Evolutionary conservation across 1,140 invertebrate genomes (phyloP).

Genomic region (Zaprionus davidi): DNA sequence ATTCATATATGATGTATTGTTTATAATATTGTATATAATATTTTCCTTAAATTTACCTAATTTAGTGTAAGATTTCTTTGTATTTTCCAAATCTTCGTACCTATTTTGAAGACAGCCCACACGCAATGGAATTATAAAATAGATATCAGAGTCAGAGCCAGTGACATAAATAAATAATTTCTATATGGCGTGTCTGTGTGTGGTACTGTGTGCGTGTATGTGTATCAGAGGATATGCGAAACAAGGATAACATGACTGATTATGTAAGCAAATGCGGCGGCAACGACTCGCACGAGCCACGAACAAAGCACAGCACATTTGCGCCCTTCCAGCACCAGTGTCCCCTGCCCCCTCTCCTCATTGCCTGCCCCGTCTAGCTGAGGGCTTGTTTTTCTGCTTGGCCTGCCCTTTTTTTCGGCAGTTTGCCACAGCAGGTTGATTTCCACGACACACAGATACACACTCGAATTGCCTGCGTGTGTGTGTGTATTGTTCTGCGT

Average conservation of each 20-base stretch:
- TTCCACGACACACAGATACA: slow-evolving; percentile 40
- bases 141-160: slow-evolving; percentile 47
- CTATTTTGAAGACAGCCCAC: slow-evolving; percentile 12
- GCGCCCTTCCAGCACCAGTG: slow-evolving; percentile 15
- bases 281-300: slow-evolving; percentile 37
- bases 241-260: slow-evolving; percentile 83
- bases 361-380: not conserved
- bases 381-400: slow-evolving; percentile 55
- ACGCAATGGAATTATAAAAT: slow-evolving; percentile 66
- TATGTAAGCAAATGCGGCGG: slow-evolving; percentile 73
- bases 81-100: too few relatives aligned
- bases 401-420: slow-evolving; percentile 67
- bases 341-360: slow-evolving; percentile 11
- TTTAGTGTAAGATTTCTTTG: too few relatives aligned
- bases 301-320: slow-evolving; percentile 63
- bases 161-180: slow-evolving; percentile 74
- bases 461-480: slow-evolving; percentile 4
- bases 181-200: slow-evolving; percentile 37
- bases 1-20: not conserved
- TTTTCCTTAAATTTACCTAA: too few relatives aligned
- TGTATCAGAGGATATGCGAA: slow-evolving; percentile 45
- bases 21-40: not conserved
- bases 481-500: slow-evolving; percentile 73
- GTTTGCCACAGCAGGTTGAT: slow-evolving; percentile 79
- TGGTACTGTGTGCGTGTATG: slow-evolving; percentile 31